These are phyloP conservation scores for Syrmaticus mikado DNA, from an alignment of 2,113 vertebrate species.

Conservation along the genomic window DNA sequence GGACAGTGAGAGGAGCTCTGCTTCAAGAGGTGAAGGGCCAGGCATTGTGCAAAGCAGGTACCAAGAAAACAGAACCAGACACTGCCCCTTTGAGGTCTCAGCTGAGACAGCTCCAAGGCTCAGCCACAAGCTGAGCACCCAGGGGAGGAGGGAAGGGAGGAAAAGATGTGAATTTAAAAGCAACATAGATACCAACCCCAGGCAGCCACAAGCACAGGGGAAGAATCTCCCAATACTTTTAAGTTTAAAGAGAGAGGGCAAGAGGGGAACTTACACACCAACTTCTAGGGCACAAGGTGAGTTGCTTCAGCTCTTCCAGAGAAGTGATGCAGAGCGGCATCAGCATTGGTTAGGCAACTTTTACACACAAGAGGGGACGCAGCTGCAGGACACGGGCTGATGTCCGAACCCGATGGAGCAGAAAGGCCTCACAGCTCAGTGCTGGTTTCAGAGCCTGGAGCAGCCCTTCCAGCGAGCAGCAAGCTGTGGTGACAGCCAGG, in stretches of 20 bases:
- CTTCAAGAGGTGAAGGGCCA: not conserved
- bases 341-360: constrained; percentile 17
- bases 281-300: not conserved
- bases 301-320: not conserved
- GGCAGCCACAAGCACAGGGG: not conserved
- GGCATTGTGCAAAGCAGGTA: not conserved
- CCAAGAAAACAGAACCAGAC: not conserved
- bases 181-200: rapidly evolving
- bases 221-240: not conserved
- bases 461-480: not conserved
- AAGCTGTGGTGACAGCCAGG: not conserved
- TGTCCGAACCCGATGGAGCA: not conserved
- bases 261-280: not conserved
- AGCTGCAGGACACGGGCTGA: not conserved
- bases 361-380: not conserved
- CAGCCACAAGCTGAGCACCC: not conserved
- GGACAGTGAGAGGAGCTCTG: not conserved
- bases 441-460: not conserved
- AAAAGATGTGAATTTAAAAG: not conserved
- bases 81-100: not conserved
- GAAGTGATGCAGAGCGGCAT: not conserved
- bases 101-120: not conserved
- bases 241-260: not conserved
- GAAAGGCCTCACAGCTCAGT: not conserved
- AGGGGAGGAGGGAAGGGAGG: not conserved